These are phyloP conservation scores for Paraplagusia blochii DNA, from an alignment of 2,113 vertebrate genomes.

Conservation along the genomic window DNA sequence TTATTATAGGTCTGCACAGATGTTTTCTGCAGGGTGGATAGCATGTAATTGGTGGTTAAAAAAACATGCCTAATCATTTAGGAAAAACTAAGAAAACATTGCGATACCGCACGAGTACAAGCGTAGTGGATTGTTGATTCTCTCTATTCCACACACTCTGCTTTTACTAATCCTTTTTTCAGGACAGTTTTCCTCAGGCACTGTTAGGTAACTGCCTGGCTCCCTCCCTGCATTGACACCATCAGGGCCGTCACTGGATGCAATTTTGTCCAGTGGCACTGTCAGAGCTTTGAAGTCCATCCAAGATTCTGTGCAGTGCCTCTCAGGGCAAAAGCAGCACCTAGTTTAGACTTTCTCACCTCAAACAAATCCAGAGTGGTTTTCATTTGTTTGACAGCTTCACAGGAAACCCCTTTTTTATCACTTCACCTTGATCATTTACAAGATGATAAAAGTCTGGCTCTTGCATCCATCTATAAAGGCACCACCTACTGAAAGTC, in stretches of 20 bases:
- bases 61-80: slow-evolving; percentile 61
- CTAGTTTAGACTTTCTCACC: slow-evolving; percentile 31
- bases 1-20: slow-evolving; percentile 74
- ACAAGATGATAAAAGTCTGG: slow-evolving; percentile 63
- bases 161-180: slow-evolving; percentile 35
- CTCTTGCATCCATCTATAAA: slow-evolving; percentile 57
- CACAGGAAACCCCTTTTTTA: slow-evolving; percentile 75
- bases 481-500: slow-evolving; percentile 56
- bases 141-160: slow-evolving; percentile 35
- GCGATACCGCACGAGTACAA: too few relatives aligned
- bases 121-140: too few relatives aligned
- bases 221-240: slow-evolving; percentile 21
- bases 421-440: slow-evolving; percentile 70
- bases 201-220: slow-evolving; percentile 51
- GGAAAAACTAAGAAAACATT: slow-evolving; percentile 2
- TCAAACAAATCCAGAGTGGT: slow-evolving; percentile 34
- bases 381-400: slow-evolving; percentile 67
- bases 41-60: slow-evolving; percentile 57
- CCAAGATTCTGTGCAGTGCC: slow-evolving; percentile 3
- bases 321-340: slow-evolving; percentile 34
- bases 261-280: slow-evolving; percentile 45
- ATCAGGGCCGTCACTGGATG: slow-evolving; percentile 24
- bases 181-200: slow-evolving; percentile 36
- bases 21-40: slow-evolving; percentile 45
- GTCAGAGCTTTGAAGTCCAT: slow-evolving; percentile 49